Evolutionary conservation across 2,113 vertebrate genomes (phyloP).

Genomic region (Hippocampus guttulatus): DNA sequence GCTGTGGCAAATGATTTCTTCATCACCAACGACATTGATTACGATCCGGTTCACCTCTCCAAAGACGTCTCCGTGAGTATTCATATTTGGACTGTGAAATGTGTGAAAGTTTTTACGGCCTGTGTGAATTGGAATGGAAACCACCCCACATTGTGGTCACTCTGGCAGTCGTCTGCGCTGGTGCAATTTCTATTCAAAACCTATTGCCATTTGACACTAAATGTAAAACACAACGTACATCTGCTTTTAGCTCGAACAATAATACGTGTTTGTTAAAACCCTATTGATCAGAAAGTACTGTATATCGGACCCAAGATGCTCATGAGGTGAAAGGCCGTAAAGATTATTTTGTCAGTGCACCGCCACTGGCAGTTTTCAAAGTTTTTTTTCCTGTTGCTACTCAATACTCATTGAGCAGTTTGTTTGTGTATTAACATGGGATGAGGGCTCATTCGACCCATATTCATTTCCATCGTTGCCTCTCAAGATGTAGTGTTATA

Average conservation of each 20-base stretch:
- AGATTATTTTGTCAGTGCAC: conserved; percentile 4
- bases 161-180: not conserved
- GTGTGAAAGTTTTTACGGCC: not conserved
- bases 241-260: not conserved
- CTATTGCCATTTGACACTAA: not conserved
- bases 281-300: not conserved
- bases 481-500: not conserved
- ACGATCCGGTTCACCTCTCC: conserved; percentile 82
- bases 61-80: conserved; percentile 79
- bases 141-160: not conserved
- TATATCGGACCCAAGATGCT: not conserved
- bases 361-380: not conserved
- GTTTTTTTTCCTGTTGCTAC: not conserved
- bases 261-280: not conserved
- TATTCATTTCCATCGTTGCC: not conserved
- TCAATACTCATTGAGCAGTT: not conserved
- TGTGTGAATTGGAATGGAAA: not conserved
- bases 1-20: conserved; percentile 81
- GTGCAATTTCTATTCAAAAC: not conserved
- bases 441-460: not conserved
- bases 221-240: not conserved
- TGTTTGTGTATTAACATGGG: not conserved
- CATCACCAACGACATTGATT: conserved; percentile 77
- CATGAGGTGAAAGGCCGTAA: not conserved
- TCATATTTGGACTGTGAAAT: not conserved